Evolutionary conservation across 2,888 invertebrate genomes (phyloP), one percentile per base, ranked within the genome.

Genomic region (Caenorhabditis macrosperma): DNA sequence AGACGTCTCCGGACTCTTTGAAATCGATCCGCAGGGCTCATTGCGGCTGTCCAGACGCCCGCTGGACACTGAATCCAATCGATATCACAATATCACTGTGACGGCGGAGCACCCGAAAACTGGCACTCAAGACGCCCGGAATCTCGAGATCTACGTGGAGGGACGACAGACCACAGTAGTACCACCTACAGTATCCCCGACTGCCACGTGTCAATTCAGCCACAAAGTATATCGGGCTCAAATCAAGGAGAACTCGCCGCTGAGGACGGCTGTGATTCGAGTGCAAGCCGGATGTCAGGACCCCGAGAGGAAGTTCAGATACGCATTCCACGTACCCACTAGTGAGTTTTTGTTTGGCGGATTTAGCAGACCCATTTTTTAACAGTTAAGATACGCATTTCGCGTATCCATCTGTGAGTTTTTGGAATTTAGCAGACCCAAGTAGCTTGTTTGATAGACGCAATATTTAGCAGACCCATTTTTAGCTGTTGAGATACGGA

Each of bases 221-320:
- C 67, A 82, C 54, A 84, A 86, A 38, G 72, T 86, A n/a, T 89
- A 87, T 69, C 66, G 88, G 28, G 85, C 85, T 1, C 85, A 88
- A 55, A 81, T 88, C 9, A 68, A 38, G 7, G 88, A 88, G 60
- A 88, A 88, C 55, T 57, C 74, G 26, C 74, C 57, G 9, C 83
- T 60, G 7, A 46, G 76, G n/a, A 60, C 68, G 1, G 76, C 71
- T 10, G 67, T 88, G 50, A 71, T 79, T 6, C 80, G 71, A 7
- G 82, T 89, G 0, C 69, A 55, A 9, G 71, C 86, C 0, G 77
- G 63, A 26, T 85, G 86, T 48, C 72, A 60, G 50, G 54, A 71
- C 7, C 12, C 28, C 1, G 30, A 59, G 0, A 26, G 67, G 35
- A 61, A 64, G 38, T 80, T 78, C 38, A 48, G 84, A 54, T 82